Conservation (phyloP, 2,888 invertebrate genomes). For the Macrophya alboannulata region DNA sequence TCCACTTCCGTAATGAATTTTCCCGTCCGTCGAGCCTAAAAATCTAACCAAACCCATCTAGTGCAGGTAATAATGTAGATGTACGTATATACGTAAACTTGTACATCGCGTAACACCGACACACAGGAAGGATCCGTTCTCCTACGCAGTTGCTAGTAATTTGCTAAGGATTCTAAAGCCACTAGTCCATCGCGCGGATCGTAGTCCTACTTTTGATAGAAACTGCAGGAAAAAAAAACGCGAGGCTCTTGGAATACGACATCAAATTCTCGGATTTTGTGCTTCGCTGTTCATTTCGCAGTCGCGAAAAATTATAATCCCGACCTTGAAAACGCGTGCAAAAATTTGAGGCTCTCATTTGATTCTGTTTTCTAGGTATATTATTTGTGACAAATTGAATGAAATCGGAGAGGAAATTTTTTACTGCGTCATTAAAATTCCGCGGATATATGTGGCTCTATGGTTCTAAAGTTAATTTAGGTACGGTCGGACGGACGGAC, state of each 20-base stretch:
- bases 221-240: background rate
- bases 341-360: background rate
- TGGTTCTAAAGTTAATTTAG: background rate
- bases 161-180: constrained; percentile 25
- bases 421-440: background rate
- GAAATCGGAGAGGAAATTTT: background rate
- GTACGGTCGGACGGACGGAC: constrained; percentile 18
- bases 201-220: background rate
- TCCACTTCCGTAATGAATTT: constrained; percentile 57
- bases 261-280: background rate
- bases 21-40: constrained; percentile 55
- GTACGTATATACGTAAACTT: background rate
- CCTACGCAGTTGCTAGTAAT: constrained; percentile 31
- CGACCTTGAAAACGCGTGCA: background rate
- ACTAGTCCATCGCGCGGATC: constrained; percentile 25
- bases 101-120: constrained; percentile 7
- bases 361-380: background rate
- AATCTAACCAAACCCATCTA: constrained; percentile 43
- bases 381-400: background rate
- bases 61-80: background rate
- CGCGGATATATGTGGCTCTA: background rate
- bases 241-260: background rate
- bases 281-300: background rate
- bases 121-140: constrained; percentile 44
- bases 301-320: background rate